Base-by-base conservation (phyloP, 1,140 invertebrate species). In the Bombyx mori region DNA sequence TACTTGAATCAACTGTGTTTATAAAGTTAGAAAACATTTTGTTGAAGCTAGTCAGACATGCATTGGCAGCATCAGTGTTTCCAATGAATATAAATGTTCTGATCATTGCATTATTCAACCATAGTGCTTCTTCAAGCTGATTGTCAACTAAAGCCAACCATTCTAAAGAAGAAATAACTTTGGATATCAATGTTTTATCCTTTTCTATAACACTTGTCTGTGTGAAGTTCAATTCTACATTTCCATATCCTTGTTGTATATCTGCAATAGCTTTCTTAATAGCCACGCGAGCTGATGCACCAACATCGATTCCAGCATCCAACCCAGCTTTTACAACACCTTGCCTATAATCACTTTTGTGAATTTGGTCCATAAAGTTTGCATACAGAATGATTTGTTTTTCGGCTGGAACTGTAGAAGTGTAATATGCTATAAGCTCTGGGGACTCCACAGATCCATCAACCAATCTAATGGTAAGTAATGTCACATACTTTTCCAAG, bases 91-190 rank as follows among this genome's bases (percentile, higher is more conserved):
- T 86, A 78, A 98, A 98, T 49, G 90, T 91, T 59, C 96, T 91
- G 68, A 98, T 94, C 62, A 98, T 90, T n/a, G 95, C 92, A 90
- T 98, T 98, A 2, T 93, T 93, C 75, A 98, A 93, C 88, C 92
- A 93, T 5, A 98, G 72, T 8, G 94, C 92, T 82, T 98, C 96
- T 47, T 91, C 87, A 48, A 94, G 82, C 79, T 98, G 96, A 49
- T 91, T 89, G 6, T 91, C 89, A 78, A 96, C 93, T 73, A 96
- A 94, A 8, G 93, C 90, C 2, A 98, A 76, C 95, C 96, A 98
- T 74, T 98, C 96, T 3, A 99, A 88, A 2, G 95, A 93, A 53
- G 72, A 72, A 66, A 93, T 92, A 53, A 97, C 96, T 85, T 96
- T 84, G 8, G 56, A 63, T 43, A 84, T 74, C 58, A 87, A 63